phyloP scores from a whole-genome alignment of 1,140 invertebrate genomes.

The Choristoneura fumiferana region DNA sequence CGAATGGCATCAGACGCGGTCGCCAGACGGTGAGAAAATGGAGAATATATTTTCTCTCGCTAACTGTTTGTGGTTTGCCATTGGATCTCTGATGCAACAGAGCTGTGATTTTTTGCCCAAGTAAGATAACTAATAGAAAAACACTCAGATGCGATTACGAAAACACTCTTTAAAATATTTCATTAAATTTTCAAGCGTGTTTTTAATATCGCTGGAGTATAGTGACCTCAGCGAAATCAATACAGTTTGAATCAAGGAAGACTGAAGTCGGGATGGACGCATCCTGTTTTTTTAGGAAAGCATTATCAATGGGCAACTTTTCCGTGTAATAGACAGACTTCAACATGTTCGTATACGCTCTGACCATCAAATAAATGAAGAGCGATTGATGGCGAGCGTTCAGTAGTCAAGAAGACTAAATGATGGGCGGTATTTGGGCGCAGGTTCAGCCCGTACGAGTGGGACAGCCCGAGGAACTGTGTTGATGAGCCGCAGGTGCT shows the following conservation, averaged over 20 bases:
- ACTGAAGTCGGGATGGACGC: neutral
- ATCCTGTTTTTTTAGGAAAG: neutral
- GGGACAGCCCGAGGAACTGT: conserved; percentile 91
- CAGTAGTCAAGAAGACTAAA: conserved; percentile 25
- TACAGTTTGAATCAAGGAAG: conserved; percentile 1
- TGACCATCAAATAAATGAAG: neutral
- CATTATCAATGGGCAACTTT: neutral
- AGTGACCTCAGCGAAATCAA: conserved; percentile 19
- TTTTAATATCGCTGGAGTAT: conserved; percentile 25
- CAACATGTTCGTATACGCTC: neutral
- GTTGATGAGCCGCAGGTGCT: conserved; percentile 87
- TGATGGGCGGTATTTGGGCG: conserved; percentile 64
- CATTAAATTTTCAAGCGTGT: conserved; percentile 34
- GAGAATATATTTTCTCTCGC: conserved; percentile 95
- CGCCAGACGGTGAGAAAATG: conserved; percentile 89
- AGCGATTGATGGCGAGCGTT: neutral
- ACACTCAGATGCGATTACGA: conserved; percentile 30
- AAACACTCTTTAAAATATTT: conserved; percentile 23
- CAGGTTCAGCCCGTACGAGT: conserved; percentile 94
- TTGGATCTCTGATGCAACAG: conserved; percentile 96
- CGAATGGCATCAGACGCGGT: conserved; percentile 94
- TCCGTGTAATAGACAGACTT: neutral
- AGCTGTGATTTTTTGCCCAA: conserved; percentile 94
- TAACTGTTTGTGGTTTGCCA: conserved; percentile 97
- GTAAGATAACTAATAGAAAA: conserved; percentile 80